A percentile compares a stretch with the other conserved stretches of the same genome.
Evolutionary conservation across 2,888 invertebrate species (phyloP).

Genomic region (Odiellus spinosus): DNA sequence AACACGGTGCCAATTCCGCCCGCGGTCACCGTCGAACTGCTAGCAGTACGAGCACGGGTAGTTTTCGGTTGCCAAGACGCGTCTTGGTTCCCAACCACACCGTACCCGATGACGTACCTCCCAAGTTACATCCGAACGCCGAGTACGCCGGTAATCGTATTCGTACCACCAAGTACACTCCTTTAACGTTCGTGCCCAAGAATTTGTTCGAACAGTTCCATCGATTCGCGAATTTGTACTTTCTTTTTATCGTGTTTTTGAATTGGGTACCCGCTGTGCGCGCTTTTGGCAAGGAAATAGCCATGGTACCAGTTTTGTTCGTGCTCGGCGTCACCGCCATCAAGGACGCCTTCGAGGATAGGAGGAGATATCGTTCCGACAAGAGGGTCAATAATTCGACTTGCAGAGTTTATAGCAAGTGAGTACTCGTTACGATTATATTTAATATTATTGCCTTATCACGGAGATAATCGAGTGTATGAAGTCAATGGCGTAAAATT

Average conservation of each 20-base stretch:
- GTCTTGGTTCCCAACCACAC: too few relatives aligned
- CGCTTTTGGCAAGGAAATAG: conserved; percentile 88
- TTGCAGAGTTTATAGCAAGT: conserved; percentile 83
- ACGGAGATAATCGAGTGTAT: too few relatives aligned
- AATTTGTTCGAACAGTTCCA: conserved; percentile 95
- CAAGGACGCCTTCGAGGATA: conserved; percentile 87
- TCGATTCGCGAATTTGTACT: conserved; percentile 92
- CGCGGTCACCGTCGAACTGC: too few relatives aligned
- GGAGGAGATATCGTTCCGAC: conserved; percentile 73
- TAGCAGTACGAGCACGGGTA: too few relatives aligned
- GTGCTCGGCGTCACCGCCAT: conserved; percentile 85
- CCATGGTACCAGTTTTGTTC: conserved; percentile 86
- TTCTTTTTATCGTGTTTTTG: conserved; percentile 84
- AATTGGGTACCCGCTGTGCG: conserved; percentile 91
- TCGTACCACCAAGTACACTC: conserved; percentile 85
- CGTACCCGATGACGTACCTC: conserved; percentile 27
- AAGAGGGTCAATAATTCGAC: conserved; percentile 83
- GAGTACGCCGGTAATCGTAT: conserved; percentile 63
- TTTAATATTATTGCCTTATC: too few relatives aligned
- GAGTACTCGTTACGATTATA: conserved; percentile 33
- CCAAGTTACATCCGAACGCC: conserved; percentile 68
- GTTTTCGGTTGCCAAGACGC: too few relatives aligned
- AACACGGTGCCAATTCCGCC: too few relatives aligned
- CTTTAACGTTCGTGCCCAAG: conserved; percentile 83
- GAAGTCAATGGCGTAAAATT: too few relatives aligned